Conservation (phyloP, 2,113 vertebrate genomes). For the Shinisaurus crocodilurus region DNA sequence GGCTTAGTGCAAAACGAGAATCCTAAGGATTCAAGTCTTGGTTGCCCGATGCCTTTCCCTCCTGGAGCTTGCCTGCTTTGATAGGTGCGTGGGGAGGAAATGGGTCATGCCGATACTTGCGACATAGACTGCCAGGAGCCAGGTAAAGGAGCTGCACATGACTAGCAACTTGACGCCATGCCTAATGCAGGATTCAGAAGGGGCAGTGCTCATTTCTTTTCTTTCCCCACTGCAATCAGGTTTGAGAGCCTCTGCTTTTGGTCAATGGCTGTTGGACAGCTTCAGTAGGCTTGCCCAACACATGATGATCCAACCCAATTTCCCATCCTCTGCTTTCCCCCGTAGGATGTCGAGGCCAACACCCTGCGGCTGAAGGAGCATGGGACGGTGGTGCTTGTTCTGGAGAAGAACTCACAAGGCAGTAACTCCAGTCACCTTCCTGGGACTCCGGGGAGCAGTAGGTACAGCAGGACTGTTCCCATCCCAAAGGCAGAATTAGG, state of each 20-base stretch:
- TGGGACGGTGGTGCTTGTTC: slow-evolving; percentile 89
- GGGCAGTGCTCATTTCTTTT: background rate
- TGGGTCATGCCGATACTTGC: background rate
- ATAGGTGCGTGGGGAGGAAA: background rate
- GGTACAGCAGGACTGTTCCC: slow-evolving; percentile 73
- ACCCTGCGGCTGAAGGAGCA: slow-evolving; percentile 95
- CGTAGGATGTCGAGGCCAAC: slow-evolving; percentile 95
- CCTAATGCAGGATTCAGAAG: background rate
- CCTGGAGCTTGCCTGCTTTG: background rate
- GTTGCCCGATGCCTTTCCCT: background rate
- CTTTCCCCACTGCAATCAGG: background rate
- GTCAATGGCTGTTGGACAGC: background rate
- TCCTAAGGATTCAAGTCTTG: background rate
- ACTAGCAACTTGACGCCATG: background rate
- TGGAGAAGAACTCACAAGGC: slow-evolving; percentile 85
- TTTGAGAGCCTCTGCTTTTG: background rate
- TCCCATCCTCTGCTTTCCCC: background rate
- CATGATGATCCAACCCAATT: no score
- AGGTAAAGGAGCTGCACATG: background rate
- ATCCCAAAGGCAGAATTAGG: background rate
- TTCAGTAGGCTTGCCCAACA: no score
- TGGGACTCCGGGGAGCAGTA: slow-evolving; percentile 70
- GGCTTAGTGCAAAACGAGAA: background rate
- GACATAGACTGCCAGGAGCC: background rate
- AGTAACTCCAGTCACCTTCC: slow-evolving; percentile 61